Evolutionary conservation across 2,113 vertebrate species (phyloP), one percentile per base, ranked within the genome.

Genomic region (Thamnophis sirtalis): DNA sequence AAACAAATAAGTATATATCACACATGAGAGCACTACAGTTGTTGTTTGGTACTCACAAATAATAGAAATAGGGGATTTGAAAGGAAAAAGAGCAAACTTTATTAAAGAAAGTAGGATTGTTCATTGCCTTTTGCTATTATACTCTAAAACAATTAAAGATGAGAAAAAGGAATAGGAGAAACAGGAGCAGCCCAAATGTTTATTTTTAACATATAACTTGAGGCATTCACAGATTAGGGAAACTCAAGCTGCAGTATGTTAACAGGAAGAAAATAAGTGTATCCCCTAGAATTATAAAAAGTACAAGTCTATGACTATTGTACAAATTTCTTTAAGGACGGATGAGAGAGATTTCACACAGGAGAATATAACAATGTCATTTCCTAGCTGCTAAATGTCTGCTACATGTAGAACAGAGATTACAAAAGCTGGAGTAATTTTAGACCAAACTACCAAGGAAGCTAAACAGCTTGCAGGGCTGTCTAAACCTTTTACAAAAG

Each of bases 291-390:
- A 54, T 33, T 58, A 89, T 84, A 92, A 54, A 91, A 3, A 1
- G 3, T 92, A 13, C 13, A 68, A 68, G 88, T 5, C 89, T 92
- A 84, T 0, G 0, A 91, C 92, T 63, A 53, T 58, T 58, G 38
- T 51, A 89, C 38, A 89, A 92, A 84, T 21, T 92, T 73, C 80
- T 86, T 93, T 86, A 60, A 87, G 51, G 51, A 54, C 28, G 50
- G 1, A 93, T 9, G 9, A 19, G 55, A 92, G 95, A 90, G 11
- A 96, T 92, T 93, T 90, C 1, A 4, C 55, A 38, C 86, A 53
- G 28, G 15, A n/a, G n/a, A 73, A 60, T 17, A 43, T 84, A 43
- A 26, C 63, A 15, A 54, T 50, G 19, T 0, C 2, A 88, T 84
- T 0, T 87, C 93, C 92, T 92, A 91, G 54, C 90, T 54, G 3